Percentiles rank a stretch among this genome's conserved stretches.
These are phyloP conservation scores for Nephotettix cincticeps DNA, from an alignment of 1,140 invertebrate species.

Conservation along the genomic window DNA sequence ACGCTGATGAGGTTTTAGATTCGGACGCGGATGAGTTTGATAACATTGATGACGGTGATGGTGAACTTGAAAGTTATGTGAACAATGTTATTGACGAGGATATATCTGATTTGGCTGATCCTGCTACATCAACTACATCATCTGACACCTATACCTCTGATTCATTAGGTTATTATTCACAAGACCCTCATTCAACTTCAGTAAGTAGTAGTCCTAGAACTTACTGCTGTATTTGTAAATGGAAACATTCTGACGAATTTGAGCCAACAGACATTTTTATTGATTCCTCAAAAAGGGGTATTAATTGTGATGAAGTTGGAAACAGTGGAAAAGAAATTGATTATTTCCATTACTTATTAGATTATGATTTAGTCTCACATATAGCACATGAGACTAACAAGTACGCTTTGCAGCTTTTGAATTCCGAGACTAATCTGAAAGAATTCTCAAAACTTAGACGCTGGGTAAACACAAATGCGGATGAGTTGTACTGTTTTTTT, in stretches of 20 bases:
- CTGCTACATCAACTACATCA: not conserved
- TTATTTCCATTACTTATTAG: constrained; percentile 1
- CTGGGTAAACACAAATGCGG: not conserved
- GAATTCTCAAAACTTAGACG: not conserved
- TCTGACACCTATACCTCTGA: not conserved
- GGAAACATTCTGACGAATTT: not conserved
- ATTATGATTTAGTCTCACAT: not conserved
- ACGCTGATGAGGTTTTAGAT: not conserved
- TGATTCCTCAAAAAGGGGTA: not conserved
- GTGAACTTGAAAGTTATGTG: not conserved
- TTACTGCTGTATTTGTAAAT: not conserved
- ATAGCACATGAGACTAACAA: not conserved
- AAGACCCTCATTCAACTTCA: not conserved
- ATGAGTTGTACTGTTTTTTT: constrained; percentile 11
- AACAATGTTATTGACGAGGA: not conserved
- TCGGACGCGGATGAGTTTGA: not conserved
- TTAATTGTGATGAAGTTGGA: not conserved
- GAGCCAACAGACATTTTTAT: not conserved
- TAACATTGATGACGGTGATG: not conserved
- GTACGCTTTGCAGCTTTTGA: not conserved
- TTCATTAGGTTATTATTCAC: not conserved
- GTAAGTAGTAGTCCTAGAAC: no score
- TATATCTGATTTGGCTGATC: not conserved
- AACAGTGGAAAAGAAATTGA: not conserved
- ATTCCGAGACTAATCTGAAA: not conserved